Conservation (phyloP, 2,888 invertebrate species). For the Cistogaster globosa region DNA sequence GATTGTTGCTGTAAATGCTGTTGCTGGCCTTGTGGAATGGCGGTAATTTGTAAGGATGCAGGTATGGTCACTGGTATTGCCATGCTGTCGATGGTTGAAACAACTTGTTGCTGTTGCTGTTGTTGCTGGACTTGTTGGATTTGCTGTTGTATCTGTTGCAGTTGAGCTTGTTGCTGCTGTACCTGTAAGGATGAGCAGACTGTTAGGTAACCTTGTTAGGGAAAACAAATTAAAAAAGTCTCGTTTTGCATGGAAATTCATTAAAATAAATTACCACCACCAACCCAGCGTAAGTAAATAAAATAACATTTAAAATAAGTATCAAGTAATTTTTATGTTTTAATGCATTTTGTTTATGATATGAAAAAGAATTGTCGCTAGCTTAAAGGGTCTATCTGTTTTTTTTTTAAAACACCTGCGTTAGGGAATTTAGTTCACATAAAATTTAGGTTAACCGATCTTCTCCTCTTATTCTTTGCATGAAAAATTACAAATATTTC, state of each 20-base stretch:
- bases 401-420: no score
- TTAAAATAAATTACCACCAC: slow-evolving; percentile 66
- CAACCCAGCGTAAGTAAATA: slow-evolving; percentile 36
- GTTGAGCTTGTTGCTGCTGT: slow-evolving; percentile 73
- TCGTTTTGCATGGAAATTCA: slow-evolving; percentile 63
- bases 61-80: slow-evolving; percentile 69
- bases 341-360: no score
- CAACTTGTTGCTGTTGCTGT: slow-evolving; percentile 77
- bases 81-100: slow-evolving; percentile 77
- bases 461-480: no score
- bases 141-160: slow-evolving; percentile 72
- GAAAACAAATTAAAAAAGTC: slow-evolving; percentile 69
- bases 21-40: slow-evolving; percentile 67
- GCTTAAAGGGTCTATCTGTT: no score
- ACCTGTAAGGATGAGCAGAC: slow-evolving; percentile 73
- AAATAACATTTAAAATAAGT: neutral
- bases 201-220: slow-evolving; percentile 70
- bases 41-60: slow-evolving; percentile 73
- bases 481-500: no score
- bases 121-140: slow-evolving; percentile 74
- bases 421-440: no score
- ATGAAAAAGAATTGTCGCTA: no score
- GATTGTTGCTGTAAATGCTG: slow-evolving; percentile 73
- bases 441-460: no score
- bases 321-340: no score